A percentile compares a stretch with the other conserved stretches of the same genome.
phyloP scores from a whole-genome alignment of 2,888 invertebrate species.

The Agrotis ipsilon region DNA sequence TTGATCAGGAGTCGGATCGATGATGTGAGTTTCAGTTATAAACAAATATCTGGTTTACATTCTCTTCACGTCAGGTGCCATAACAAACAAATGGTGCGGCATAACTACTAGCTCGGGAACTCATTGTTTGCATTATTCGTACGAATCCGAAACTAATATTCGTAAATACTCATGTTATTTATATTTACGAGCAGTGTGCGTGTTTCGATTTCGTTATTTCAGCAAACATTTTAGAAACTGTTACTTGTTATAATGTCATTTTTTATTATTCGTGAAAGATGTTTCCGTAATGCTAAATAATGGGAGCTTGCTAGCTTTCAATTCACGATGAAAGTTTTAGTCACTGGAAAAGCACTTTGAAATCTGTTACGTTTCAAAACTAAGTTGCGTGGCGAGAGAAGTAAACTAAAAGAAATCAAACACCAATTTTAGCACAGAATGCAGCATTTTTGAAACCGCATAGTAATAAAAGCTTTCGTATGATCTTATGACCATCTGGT shows the following conservation, averaged over 20 bases:
- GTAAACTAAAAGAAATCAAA: slow-evolving; percentile 28
- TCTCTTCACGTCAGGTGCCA: background rate
- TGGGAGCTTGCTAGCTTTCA: background rate
- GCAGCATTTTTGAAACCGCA: slow-evolving; percentile 20
- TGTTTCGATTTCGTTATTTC: slow-evolving; percentile 6
- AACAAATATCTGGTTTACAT: slow-evolving; percentile 27
- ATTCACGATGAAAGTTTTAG: background rate
- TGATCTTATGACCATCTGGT: slow-evolving; percentile 2
- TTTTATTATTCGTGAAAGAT: background rate
- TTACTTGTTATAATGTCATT: background rate
- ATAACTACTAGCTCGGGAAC: slow-evolving; percentile 9
- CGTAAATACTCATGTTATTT: slow-evolving; percentile 13
- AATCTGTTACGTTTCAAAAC: slow-evolving; percentile 3
- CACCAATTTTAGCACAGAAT: slow-evolving; percentile 11
- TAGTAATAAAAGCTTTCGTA: slow-evolving; percentile 11
- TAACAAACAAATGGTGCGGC: slow-evolving; percentile 20
- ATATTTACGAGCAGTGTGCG: slow-evolving; percentile 13
- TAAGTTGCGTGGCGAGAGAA: slow-evolving; percentile 9
- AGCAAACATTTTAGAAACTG: background rate
- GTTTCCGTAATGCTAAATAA: background rate
- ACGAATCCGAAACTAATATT: slow-evolving; percentile 8
- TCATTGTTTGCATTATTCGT: slow-evolving; percentile 22
- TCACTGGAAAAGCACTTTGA: slow-evolving; percentile 13
- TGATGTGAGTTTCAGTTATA: slow-evolving; percentile 88
- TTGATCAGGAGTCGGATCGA: slow-evolving; percentile 92